These are phyloP conservation scores for Vanacampus margaritifer DNA, from an alignment of 2,113 vertebrate species.

Conservation along the genomic window DNA sequence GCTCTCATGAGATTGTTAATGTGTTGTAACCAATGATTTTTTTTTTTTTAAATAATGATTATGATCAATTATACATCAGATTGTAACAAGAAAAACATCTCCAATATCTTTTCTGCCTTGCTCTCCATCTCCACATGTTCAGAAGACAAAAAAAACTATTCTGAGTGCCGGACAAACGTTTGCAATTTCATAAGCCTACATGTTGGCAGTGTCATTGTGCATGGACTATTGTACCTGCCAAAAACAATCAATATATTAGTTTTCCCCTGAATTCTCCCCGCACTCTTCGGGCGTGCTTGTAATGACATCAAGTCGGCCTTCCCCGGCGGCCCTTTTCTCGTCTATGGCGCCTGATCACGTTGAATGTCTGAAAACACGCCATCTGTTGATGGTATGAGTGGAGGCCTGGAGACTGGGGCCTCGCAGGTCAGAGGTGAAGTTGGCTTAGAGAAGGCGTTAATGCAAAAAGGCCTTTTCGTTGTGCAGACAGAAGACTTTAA, in stretches of 20 bases:
- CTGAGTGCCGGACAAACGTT: constrained; percentile 17
- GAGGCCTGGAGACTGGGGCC: constrained; percentile 46
- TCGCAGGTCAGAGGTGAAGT: constrained; percentile 61
- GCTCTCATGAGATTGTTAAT: neutral
- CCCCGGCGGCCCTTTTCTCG: constrained; percentile 40
- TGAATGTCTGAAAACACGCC: constrained; percentile 55
- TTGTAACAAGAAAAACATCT: no score
- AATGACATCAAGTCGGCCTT: constrained; percentile 17
- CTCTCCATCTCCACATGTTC: neutral
- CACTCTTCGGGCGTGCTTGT: constrained; percentile 11
- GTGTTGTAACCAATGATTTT: no score
- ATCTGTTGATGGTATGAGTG: constrained; percentile 59
- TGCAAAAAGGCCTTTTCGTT: constrained; percentile 51
- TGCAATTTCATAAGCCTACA: constrained; percentile 40
- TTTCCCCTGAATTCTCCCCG: constrained; percentile 23
- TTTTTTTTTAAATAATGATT: no score
- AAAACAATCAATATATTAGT: constrained; percentile 37
- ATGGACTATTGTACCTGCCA: constrained; percentile 17
- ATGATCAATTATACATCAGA: no score
- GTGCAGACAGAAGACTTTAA: constrained; percentile 35
- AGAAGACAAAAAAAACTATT: neutral
- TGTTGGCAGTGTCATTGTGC: constrained; percentile 12
- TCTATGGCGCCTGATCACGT: constrained; percentile 40
- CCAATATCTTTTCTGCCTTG: neutral
- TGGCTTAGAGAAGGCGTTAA: constrained; percentile 44